Base-by-base conservation (phyloP, 2,797 vertebrate genomes). In the Darevskia nairensis region DNA sequence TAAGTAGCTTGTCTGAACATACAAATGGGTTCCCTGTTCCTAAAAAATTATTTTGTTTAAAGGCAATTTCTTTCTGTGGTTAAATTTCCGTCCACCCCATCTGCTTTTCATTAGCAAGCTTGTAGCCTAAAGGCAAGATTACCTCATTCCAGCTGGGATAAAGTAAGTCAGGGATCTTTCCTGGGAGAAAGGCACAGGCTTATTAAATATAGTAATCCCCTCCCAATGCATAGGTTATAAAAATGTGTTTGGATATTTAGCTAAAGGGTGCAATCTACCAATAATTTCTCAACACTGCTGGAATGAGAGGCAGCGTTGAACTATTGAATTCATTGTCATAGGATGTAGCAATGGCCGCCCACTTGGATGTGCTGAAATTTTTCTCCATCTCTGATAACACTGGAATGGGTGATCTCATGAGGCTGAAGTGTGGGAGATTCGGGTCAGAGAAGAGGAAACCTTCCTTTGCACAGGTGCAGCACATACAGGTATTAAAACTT, bases 41-140 rank as follows among this genome's bases (percentile, higher is more conserved):
- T 76, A 23, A 80, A 84, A 86, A 82, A 10, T 1, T 1, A 61
- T 84, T 84, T 91, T 93, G 87, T 93, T 88, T 92, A 88, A 86
- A 77, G 41, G 83, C 68, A 89, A 29, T 84, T 92, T 91, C 86
- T 93, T 94, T 93, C 83, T 92, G 85, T 61, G 9, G 35, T 84
- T 93, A 92, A 92, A 92, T 82, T 90, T 90, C 89, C 85, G 41
- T 84, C 88, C 86, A 82, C 82, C 89, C 92, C 91, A 93, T 92
- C 89, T 94, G 90, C 46, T 93, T 94, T 92, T 85, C 85, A 87
- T 95, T 95, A 89, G 84, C 77, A 87, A 80, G 85, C 68, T 55
- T 88, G 41, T 79, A 92, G 84, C 80, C 86, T 19, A 84, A 77
- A 88, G 59, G 89, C 87, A 93, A 55, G 50, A 93, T 91, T 92